Evolutionary conservation across 2,888 invertebrate species (phyloP).

Genomic region (Macrosiphum euphorbiae): DNA sequence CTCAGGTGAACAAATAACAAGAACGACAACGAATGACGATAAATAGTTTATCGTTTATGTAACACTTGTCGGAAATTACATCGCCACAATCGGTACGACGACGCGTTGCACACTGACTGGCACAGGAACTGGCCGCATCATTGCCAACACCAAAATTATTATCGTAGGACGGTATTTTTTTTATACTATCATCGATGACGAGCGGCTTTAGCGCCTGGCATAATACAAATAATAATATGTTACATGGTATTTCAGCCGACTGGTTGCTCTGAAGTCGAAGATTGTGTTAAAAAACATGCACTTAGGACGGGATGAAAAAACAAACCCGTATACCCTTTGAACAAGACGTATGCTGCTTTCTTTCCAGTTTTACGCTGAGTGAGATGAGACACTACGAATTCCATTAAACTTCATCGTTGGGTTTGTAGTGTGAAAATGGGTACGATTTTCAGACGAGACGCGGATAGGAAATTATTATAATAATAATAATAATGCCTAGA

Average conservation of each 20-base stretch:
- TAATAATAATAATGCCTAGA: background rate
- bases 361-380: background rate
- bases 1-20: slow-evolving; percentile 28
- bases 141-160: slow-evolving; percentile 39
- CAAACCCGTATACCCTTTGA: background rate
- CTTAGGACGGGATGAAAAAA: background rate
- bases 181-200: background rate
- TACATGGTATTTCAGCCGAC: background rate
- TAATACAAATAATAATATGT: background rate
- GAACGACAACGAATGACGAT: background rate
- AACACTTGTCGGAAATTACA: background rate
- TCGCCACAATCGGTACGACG: background rate
- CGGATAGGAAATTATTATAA: background rate
- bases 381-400: background rate
- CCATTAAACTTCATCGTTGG: background rate
- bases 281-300: background rate
- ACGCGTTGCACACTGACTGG: background rate
- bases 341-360: background rate
- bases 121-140: background rate
- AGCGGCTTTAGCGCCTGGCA: background rate
- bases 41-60: background rate
- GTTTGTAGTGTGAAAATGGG: background rate
- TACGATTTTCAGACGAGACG: background rate
- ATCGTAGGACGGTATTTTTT: slow-evolving; percentile 45
- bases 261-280: background rate